Base-by-base conservation (phyloP, 2,888 invertebrate genomes). In the Acholoe squamosa region DNA sequence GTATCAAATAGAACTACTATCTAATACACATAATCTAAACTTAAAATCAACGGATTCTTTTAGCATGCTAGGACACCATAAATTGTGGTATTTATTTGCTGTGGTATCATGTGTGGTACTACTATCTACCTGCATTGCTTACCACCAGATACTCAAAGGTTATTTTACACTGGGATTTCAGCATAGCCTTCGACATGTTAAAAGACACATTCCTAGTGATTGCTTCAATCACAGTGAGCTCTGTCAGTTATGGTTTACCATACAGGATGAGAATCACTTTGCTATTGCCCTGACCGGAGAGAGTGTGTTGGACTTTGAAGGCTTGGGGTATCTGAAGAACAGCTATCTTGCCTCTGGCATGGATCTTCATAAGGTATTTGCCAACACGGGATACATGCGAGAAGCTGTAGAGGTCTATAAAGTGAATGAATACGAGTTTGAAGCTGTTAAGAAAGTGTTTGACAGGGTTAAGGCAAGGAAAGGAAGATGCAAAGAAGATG, bases 201-300 rank as follows among this genome's bases (percentile, higher is more conserved):
- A 14, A 25, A 71, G 0, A 28, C 14, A 28, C 0, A 0, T 71
- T 71, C 71, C 28, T 3, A 22, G 31, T 25, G 28, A 71, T 61
- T 84, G 84, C 25, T 84, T n/a, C 28, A 84, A 34, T n/a, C 52
- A 84, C 84, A 84, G 84, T 84, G 25, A 33, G 22, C 28, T 84
- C 12, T 84, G 84, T 25, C 84, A 84, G 28, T 25, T 84, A 43
- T 1, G 84, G n/a, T n/a, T 10, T 22, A 34, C 33, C 0, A 19
- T 84, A 10, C 16, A 33, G 52, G 43, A 84, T 84, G 43, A 51
- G n/a, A 0, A 33, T 19, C 43, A 71, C 34, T 84, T 84, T 84
- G 84, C n/a, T 3, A 22, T 51, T 33, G 34, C 52, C 33, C 43
- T 84, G 14, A 33, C 84, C 1, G 19, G 33, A 10, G 52, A 84